Evolutionary conservation across 2,888 invertebrate species (phyloP).

Genomic region (Oxyteleia sp.): DNA sequence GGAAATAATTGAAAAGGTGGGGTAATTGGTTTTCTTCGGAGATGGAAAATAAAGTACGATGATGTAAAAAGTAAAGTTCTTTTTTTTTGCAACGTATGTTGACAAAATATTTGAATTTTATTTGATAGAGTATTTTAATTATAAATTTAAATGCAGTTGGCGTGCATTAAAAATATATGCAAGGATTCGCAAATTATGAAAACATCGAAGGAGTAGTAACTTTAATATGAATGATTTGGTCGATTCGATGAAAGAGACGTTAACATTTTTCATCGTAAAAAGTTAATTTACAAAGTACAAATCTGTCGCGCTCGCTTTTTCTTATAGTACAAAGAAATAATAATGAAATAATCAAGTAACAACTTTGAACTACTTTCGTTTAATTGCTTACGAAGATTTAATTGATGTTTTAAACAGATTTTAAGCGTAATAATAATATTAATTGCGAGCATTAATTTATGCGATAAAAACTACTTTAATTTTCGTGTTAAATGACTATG

Average conservation of each 20-base stretch:
- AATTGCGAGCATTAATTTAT: not conserved
- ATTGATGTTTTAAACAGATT: conserved; percentile 18
- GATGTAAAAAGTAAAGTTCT: too few species aligned
- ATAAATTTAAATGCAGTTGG: not conserved
- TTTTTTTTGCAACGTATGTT: too few species aligned
- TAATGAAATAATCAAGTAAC: conserved; percentile 16
- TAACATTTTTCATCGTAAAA: too few species aligned
- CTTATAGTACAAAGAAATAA: conserved; percentile 1
- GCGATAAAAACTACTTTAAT: conserved; percentile 1
- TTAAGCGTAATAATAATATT: conserved; percentile 1
- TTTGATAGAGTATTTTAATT: too few species aligned
- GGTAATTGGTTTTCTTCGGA: too few species aligned
- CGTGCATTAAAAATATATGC: too few species aligned
- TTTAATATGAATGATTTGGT: not conserved
- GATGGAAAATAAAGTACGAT: too few species aligned
- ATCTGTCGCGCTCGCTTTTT: not conserved
- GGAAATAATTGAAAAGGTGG: too few species aligned
- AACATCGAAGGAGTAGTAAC: not conserved
- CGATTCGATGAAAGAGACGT: not conserved
- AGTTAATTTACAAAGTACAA: conserved; percentile 1
- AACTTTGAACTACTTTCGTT: conserved; percentile 16
- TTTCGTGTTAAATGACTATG: not conserved
- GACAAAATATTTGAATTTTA: too few species aligned
- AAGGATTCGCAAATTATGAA: too few species aligned
- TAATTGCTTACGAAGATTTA: conserved; percentile 1